phyloP scores from a whole-genome alignment of 2,113 vertebrate species.

The Speoplatyrhinus poulsoni region DNA sequence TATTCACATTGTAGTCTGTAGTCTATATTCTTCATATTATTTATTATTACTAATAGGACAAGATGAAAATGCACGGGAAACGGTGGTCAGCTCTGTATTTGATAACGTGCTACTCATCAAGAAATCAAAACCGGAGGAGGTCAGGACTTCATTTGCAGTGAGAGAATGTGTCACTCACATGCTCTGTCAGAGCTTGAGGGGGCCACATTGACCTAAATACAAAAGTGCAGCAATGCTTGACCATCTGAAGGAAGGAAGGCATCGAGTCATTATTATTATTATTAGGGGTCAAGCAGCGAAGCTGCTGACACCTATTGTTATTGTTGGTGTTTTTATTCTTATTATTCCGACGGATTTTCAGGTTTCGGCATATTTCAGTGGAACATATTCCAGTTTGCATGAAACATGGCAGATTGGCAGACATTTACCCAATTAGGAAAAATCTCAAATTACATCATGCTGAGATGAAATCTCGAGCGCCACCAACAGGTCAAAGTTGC shows the following conservation, averaged over 20 bases:
- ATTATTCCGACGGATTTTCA: too few species aligned
- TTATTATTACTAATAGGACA: slow-evolving; percentile 16
- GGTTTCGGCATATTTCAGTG: too few species aligned
- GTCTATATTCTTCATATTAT: neutral
- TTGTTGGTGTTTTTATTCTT: too few species aligned
- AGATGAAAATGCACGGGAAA: slow-evolving; percentile 45
- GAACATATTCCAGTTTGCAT: too few species aligned
- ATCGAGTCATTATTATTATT: too few species aligned
- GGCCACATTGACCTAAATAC: slow-evolving; percentile 79
- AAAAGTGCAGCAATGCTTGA: slow-evolving; percentile 70
- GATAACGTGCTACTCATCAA: slow-evolving; percentile 72
- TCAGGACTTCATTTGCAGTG: slow-evolving; percentile 68
- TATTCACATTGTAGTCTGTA: neutral
- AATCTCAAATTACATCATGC: too few species aligned
- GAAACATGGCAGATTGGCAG: too few species aligned
- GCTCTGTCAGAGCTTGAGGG: slow-evolving; percentile 76
- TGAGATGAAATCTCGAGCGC: too few species aligned
- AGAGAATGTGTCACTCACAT: slow-evolving; percentile 77
- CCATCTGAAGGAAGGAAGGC: slow-evolving; percentile 47
- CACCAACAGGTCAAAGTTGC: too few species aligned
- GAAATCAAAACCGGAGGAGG: slow-evolving; percentile 71
- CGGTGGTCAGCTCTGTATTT: slow-evolving; percentile 62
- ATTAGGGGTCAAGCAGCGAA: too few species aligned
- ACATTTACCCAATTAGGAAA: too few species aligned
- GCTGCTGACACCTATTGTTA: too few species aligned